Evolutionary conservation across 2,113 vertebrate species (phyloP).

Genomic region (Anarrhichthys ocellatus): DNA sequence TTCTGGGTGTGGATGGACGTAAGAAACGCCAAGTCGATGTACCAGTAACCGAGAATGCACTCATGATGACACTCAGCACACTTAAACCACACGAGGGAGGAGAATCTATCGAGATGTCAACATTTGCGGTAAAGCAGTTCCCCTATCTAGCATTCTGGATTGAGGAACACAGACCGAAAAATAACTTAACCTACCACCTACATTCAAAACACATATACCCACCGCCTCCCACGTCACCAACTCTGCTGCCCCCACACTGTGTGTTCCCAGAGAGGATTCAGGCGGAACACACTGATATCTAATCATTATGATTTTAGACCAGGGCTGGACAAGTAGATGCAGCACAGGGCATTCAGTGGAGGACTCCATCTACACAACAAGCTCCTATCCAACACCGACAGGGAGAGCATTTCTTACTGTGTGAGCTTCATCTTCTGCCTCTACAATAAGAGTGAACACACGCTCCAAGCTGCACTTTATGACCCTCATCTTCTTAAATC

Average conservation of each 20-base stretch:
- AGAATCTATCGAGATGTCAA: not conserved
- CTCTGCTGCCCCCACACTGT: slow-evolving; percentile 16
- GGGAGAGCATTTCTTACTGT: not conserved
- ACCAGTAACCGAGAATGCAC: not conserved
- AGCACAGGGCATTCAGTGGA: slow-evolving; percentile 12
- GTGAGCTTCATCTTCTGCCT: not conserved
- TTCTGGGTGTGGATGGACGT: slow-evolving; percentile 13
- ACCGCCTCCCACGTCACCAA: not conserved
- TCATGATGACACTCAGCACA: not conserved
- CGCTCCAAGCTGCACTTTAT: not conserved
- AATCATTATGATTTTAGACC: slow-evolving; percentile 50
- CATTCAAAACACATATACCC: slow-evolving; percentile 30
- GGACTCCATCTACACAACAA: slow-evolving; percentile 14
- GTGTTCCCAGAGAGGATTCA: slow-evolving; percentile 28
- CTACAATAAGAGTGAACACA: not conserved
- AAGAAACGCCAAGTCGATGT: slow-evolving; percentile 18
- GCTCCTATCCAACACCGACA: slow-evolving; percentile 20
- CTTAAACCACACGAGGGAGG: not conserved
- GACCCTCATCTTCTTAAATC: not conserved
- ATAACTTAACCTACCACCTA: slow-evolving; percentile 26
- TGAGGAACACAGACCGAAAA: not conserved
- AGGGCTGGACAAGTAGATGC: slow-evolving; percentile 35
- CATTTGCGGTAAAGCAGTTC: not conserved
- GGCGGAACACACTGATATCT: slow-evolving; percentile 35
- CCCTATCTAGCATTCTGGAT: not conserved